A percentile compares a stretch with the other conserved stretches of the same genome.
Evolutionary conservation across 2,888 invertebrate genomes (phyloP).

Genomic region (Drosophila histrio): DNA sequence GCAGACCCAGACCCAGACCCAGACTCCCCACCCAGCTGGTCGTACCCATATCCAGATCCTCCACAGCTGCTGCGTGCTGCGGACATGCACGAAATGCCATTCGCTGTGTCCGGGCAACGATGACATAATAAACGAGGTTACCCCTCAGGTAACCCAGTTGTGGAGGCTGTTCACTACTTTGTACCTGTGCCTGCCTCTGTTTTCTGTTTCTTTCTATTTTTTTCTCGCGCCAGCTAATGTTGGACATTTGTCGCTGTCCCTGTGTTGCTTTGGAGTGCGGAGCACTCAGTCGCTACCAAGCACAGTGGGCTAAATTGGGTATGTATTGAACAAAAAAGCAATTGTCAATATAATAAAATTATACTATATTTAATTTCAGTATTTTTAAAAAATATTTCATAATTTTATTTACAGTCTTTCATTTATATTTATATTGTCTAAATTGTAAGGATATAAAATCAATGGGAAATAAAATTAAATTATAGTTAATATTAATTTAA

Average conservation of each 20-base stretch:
- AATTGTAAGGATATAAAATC: too few species aligned
- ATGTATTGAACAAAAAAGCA: not conserved
- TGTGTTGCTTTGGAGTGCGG: conserved; percentile 7
- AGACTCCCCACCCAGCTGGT: not conserved
- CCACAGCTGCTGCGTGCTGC: conserved; percentile 18
- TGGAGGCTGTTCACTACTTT: conserved; percentile 41
- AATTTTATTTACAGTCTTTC: too few species aligned
- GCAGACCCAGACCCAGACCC: not conserved
- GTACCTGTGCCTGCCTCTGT: conserved; percentile 12
- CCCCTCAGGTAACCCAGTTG: conserved; percentile 25
- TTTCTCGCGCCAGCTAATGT: conserved; percentile 54
- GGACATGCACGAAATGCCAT: conserved; percentile 54
- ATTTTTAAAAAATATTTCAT: too few species aligned
- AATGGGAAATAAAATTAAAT: too few species aligned
- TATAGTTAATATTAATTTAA: too few species aligned
- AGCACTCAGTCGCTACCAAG: not conserved
- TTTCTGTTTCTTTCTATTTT: conserved; percentile 19
- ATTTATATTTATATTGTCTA: too few species aligned
- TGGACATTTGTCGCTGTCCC: conserved; percentile 63
- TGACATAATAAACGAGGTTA: conserved; percentile 72
- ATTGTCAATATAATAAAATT: too few species aligned
- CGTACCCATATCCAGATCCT: conserved; percentile 10
- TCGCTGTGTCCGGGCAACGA: conserved; percentile 41
- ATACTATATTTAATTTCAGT: too few species aligned
- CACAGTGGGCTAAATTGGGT: not conserved